Evolutionary conservation across 2,113 vertebrate genomes (phyloP).

Genomic region (Pampusana beccarii): DNA sequence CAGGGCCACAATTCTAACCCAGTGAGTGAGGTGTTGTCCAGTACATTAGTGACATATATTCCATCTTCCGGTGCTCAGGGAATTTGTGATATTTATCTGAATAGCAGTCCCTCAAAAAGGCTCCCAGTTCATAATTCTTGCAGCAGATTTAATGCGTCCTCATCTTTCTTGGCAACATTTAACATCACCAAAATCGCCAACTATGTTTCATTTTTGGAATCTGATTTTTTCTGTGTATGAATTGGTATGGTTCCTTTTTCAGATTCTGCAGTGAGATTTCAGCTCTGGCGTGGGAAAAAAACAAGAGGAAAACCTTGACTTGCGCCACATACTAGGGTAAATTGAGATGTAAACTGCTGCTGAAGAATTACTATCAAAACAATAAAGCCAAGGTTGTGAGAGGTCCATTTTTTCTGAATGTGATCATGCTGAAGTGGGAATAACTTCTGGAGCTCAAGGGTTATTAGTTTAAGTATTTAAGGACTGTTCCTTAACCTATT

Average conservation of each 20-base stretch:
- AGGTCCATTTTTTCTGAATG: neutral
- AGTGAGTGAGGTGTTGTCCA: neutral
- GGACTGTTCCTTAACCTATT: neutral
- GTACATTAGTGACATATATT: neutral
- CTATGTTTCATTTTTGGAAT: neutral
- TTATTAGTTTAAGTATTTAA: neutral
- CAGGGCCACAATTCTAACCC: neutral
- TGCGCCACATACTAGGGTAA: neutral
- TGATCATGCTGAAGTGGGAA: neutral
- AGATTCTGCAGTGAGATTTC: constrained; percentile 31
- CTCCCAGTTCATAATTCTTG: neutral
- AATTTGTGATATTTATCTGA: neutral
- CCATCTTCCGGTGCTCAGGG: neutral
- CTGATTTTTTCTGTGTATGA: neutral
- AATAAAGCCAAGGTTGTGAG: neutral
- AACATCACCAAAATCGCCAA: neutral
- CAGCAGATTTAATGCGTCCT: neutral
- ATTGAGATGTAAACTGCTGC: neutral
- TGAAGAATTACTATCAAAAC: constrained; percentile 24
- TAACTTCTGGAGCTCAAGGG: neutral
- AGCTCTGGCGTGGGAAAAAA: neutral
- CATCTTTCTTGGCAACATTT: neutral
- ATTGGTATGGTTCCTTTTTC: neutral
- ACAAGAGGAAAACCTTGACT: neutral
- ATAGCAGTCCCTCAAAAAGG: neutral